Base-by-base conservation (phyloP, 2,113 vertebrate genomes). In the Canis aureus region DNA sequence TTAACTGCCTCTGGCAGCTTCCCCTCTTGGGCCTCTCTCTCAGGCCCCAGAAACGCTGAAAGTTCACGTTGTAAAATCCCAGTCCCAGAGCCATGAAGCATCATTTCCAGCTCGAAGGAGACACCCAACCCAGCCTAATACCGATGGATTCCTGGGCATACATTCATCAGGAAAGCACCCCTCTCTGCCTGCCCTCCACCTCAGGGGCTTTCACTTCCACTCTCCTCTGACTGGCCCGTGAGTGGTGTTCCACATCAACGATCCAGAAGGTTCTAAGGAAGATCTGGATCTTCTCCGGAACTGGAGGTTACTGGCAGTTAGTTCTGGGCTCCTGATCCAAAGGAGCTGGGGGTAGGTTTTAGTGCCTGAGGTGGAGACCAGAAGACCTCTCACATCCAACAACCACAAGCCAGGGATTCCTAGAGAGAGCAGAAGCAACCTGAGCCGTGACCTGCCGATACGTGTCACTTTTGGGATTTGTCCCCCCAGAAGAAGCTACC, bases 51-150 rank as follows among this genome's bases (percentile, higher is more conserved):
- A 97, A 95, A 97, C 17, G 73, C 55, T 89, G 89, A 96, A 93
- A 78, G 15, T 96, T 94, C 78, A 93, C 49, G 60, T 89, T 86
- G 89, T 88, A 97, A 95, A 97, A 96, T 91, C 35, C n/a, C 88
- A 96, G 69, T 90, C 64, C 64, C 76, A 89, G 91, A 92, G 69
- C 81, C 35, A 76, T 79, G 88, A 94, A 91, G 97, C 67, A 94
- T 93, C 17, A 4, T 87, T 95, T 94, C 59, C 17, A 96, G 71
- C 69, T 59, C 25, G 13, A 96, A 74, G 35, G 35, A 97, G 89
- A 96, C 19, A 86, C 62, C 13, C 23, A 95, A 69, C 2, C 13
- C 27, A 92, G 59, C 32, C n/a, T 87, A 96, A 76, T 17, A 17
- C 74, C 29, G 43, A 9, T n/a, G 64, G 84, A 90, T 85, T 95